Evolutionary conservation across 1,140 invertebrate genomes (phyloP).

Genomic region (Formica selysi): DNA sequence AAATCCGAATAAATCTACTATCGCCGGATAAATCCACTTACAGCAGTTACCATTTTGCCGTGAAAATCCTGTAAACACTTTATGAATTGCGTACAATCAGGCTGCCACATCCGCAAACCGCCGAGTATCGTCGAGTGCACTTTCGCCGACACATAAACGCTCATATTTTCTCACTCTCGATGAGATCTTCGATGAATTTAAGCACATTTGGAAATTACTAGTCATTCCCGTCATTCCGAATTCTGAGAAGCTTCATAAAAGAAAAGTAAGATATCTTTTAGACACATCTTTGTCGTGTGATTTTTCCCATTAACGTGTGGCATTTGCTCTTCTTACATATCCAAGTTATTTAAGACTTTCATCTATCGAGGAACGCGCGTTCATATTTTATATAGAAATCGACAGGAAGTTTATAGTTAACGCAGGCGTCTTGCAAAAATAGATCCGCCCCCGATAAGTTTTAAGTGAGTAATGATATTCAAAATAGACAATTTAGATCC

Average conservation of each 20-base stretch:
- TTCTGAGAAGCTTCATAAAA: not conserved
- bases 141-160: not conserved
- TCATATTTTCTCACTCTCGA: not conserved
- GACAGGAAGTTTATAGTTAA: conserved; percentile 38
- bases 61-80: conserved; percentile 59
- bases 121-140: not conserved
- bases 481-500: not conserved
- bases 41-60: conserved; percentile 25
- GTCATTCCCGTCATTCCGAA: not conserved
- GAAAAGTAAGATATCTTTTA: not conserved
- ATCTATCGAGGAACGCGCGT: not conserved
- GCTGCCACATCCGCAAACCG: not conserved
- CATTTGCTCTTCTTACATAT: not conserved
- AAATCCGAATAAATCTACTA: conserved; percentile 62
- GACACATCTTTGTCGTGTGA: not conserved
- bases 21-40: conserved; percentile 56
- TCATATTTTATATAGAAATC: conserved; percentile 24
- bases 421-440: not conserved
- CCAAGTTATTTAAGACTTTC: not conserved
- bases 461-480: not conserved
- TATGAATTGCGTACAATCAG: conserved; percentile 45
- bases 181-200: not conserved
- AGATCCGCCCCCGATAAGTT: conserved; percentile 9
- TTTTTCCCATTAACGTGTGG: not conserved
- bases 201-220: not conserved